Conservation (phyloP, 2,797 vertebrate genomes). For the Sphenodon punctatus region DNA sequence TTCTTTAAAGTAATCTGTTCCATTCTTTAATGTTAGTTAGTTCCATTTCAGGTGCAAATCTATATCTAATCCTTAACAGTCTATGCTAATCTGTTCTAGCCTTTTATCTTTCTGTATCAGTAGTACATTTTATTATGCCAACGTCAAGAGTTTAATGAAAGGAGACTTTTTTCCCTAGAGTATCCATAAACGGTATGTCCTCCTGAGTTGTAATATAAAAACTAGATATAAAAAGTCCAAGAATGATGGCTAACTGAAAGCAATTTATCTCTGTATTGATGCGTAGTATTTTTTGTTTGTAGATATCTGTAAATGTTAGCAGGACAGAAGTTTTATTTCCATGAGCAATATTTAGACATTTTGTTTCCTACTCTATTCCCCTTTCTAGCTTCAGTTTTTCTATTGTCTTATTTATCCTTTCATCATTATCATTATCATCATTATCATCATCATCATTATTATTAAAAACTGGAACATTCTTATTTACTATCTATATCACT, state of each 20-base stretch:
- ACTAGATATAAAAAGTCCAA: not conserved
- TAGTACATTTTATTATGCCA: not conserved
- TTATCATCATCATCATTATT: too few species aligned
- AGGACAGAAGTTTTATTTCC: not conserved
- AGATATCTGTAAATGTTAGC: not conserved
- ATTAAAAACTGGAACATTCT: too few species aligned
- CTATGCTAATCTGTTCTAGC: not conserved
- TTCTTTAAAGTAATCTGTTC: not conserved
- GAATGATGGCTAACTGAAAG: not conserved
- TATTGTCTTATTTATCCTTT: not conserved
- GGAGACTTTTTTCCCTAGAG: not conserved
- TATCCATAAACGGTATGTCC: not conserved
- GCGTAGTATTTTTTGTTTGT: not conserved
- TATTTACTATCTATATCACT: not conserved
- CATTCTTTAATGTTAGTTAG: conserved; percentile 5
- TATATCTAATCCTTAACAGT: not conserved
- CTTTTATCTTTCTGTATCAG: not conserved
- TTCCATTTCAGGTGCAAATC: not conserved
- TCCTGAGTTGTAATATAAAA: not conserved
- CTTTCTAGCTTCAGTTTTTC: not conserved
- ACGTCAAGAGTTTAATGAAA: not conserved
- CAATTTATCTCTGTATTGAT: not conserved
- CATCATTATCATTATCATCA: too few species aligned
- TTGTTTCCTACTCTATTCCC: not conserved
- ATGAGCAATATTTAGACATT: not conserved